Conservation (phyloP, 2,888 invertebrate species). For the Sipha maydis region DNA sequence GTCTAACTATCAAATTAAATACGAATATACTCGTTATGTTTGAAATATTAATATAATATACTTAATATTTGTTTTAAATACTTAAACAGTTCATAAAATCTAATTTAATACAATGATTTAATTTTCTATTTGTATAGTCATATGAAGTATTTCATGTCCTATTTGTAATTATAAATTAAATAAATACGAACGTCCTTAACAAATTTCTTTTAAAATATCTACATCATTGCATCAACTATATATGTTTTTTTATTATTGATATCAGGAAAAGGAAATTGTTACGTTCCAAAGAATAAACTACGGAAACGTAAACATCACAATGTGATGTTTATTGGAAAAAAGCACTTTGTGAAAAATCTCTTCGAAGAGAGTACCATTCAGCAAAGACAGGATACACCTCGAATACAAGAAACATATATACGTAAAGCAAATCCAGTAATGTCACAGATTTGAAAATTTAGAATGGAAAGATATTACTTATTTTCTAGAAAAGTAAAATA, state of each 20-base stretch:
- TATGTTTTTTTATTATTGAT: background rate
- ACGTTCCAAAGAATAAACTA: slow-evolving; percentile 8
- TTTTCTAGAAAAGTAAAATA: background rate
- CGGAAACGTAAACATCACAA: slow-evolving; percentile 35
- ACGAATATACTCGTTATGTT: no score
- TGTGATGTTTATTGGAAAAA: slow-evolving; percentile 32
- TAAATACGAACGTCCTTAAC: no score
- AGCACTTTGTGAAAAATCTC: slow-evolving; percentile 43
- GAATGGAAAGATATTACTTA: background rate
- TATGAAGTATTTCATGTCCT: no score
- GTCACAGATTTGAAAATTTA: background rate
- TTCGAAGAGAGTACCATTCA: background rate
- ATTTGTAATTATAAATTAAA: no score
- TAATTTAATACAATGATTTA: no score
- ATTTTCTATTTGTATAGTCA: no score
- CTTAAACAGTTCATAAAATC: no score
- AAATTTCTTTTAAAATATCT: background rate
- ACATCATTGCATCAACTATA: background rate
- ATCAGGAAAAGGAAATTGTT: slow-evolving; percentile 28
- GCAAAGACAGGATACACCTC: slow-evolving; percentile 17
- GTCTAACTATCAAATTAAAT: no score
- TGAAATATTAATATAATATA: no score
- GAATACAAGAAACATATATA: slow-evolving; percentile 7
- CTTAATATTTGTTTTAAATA: no score
- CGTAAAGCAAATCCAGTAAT: slow-evolving; percentile 24